Evolutionary conservation across 2,888 invertebrate species (phyloP).

Genomic region (Sericinus montela): DNA sequence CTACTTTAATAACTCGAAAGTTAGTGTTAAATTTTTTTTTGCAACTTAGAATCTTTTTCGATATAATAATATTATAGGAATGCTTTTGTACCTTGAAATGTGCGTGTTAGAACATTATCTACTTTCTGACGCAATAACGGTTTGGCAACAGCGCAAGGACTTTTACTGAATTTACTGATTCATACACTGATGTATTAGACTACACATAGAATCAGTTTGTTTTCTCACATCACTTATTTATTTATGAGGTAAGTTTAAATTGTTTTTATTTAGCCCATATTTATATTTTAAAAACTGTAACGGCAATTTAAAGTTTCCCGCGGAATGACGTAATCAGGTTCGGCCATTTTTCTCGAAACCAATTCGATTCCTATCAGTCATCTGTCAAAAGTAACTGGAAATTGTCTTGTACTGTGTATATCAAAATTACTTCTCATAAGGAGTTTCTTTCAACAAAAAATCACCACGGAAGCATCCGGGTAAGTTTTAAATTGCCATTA

Average conservation of each 20-base stretch:
- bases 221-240: slow-evolving; percentile 37
- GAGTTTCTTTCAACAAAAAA: slow-evolving; percentile 48
- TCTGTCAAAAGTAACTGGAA: slow-evolving; percentile 48
- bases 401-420: slow-evolving; percentile 47
- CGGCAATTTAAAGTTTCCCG: slow-evolving; percentile 63
- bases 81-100: slow-evolving; percentile 66
- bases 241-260: slow-evolving; percentile 68
- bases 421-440: slow-evolving; percentile 50
- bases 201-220: slow-evolving; percentile 43
- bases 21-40: slow-evolving; percentile 4
- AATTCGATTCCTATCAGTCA: too few relatives aligned
- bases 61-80: slow-evolving; percentile 39
- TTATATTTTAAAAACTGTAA: slow-evolving; percentile 30
- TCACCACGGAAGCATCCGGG: slow-evolving; percentile 75
- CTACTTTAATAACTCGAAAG: slow-evolving; percentile 16
- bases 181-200: slow-evolving; percentile 54
- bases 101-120: slow-evolving; percentile 59
- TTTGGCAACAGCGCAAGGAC: slow-evolving; percentile 71
- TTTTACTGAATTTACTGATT: slow-evolving; percentile 53
- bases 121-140: slow-evolving; percentile 74
- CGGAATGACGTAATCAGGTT: slow-evolving; percentile 61
- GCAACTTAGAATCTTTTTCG: slow-evolving; percentile 4
- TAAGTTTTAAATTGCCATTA: slow-evolving; percentile 43
- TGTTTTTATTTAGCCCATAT: slow-evolving; percentile 16
- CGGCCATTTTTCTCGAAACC: slow-evolving; percentile 56